Percentiles rank a stretch among this genome's conserved stretches.
These are phyloP conservation scores for Hemaris fuciformis DNA, from an alignment of 2,888 invertebrate species.

Conservation along the genomic window DNA sequence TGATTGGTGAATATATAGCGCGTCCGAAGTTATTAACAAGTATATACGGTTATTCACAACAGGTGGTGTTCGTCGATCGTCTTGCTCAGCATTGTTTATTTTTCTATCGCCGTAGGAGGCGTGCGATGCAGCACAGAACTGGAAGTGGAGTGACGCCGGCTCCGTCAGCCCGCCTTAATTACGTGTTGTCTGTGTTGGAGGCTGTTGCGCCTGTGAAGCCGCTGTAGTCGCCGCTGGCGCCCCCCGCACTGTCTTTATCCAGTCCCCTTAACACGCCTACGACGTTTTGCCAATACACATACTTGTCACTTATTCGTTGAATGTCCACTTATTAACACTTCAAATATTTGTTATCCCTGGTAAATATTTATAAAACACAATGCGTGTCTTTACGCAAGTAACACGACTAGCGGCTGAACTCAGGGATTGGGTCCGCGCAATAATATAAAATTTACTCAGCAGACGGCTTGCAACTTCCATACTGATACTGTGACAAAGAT, in stretches of 20 bases:
- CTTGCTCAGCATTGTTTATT: conserved; percentile 60
- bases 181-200: conserved; percentile 45
- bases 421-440: not conserved
- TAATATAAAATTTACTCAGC: not conserved
- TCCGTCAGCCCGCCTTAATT: conserved; percentile 13
- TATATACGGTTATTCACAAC: conserved; percentile 47
- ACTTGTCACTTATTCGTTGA: not conserved
- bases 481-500: conserved; percentile 42
- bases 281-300: conserved; percentile 22
- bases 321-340: not conserved
- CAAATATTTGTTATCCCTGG: not conserved
- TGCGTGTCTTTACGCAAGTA: not conserved
- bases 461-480: not conserved
- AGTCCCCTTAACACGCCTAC: conserved; percentile 12
- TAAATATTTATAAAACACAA: not conserved
- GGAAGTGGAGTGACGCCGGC: conserved; percentile 47
- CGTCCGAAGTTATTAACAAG: conserved; percentile 25
- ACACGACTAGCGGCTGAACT: not conserved
- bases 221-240: conserved; percentile 9
- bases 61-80: conserved; percentile 61
- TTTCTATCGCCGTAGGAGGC: conserved; percentile 36
- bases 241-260: not conserved
- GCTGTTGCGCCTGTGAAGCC: conserved; percentile 66
- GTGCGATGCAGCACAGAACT: conserved; percentile 52
- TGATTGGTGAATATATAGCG: conserved; percentile 38